Conservation (phyloP, 2,113 vertebrate genomes). For the Montifringilla adamsi region DNA sequence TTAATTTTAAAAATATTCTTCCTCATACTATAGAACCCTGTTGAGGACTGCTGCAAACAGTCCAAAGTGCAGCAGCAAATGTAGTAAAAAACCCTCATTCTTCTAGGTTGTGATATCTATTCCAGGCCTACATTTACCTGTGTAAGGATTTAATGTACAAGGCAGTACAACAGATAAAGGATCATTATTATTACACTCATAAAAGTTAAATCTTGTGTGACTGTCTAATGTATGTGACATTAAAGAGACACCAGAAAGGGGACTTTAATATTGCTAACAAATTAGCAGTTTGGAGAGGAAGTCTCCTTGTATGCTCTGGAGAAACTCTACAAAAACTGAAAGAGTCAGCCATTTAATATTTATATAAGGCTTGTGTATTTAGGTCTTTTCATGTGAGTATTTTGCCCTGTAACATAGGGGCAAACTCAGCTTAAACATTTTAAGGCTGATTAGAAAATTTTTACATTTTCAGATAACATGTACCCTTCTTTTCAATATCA, state of each 20-base stretch:
- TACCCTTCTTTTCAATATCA: neutral
- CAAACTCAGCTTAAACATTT: neutral
- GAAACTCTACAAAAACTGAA: neutral
- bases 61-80: neutral
- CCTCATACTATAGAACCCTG: neutral
- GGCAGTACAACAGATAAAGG: neutral
- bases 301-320: neutral
- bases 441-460: neutral
- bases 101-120: neutral
- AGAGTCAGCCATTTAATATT: neutral
- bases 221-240: neutral
- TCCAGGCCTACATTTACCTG: neutral
- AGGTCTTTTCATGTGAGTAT: neutral
- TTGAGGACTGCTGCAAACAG: neutral
- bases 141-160: neutral
- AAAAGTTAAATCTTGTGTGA: neutral
- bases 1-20: neutral
- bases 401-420: neutral
- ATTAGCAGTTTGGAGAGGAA: neutral
- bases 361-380: neutral
- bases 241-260: neutral
- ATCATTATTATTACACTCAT: neutral
- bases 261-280: neutral
- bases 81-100: rapidly evolving
- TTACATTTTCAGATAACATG: neutral